Conservation (phyloP, 1,140 invertebrate species). For the Plectrocnemia conspersa region DNA sequence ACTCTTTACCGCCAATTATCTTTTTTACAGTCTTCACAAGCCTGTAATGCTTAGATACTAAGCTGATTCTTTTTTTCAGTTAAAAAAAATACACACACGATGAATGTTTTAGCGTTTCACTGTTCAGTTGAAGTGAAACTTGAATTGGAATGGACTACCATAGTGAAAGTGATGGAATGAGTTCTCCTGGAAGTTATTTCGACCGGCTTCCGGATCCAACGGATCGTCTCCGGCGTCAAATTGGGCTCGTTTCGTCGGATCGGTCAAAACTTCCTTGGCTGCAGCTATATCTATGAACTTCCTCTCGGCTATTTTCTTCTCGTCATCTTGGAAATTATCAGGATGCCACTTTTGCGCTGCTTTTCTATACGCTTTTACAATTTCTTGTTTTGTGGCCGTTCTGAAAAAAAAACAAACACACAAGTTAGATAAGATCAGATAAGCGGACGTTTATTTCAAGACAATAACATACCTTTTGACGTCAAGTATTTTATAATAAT, state of each 20-base stretch:
- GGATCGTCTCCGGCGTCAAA: constrained; percentile 97
- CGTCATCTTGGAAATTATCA: constrained; percentile 88
- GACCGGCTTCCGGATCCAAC: constrained; percentile 84
- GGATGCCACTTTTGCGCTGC: constrained; percentile 98
- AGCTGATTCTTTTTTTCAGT: constrained; percentile 9
- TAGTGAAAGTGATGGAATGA: constrained; percentile 86
- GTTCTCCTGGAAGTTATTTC: constrained; percentile 66
- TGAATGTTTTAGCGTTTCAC: background rate
- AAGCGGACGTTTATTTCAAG: background rate
- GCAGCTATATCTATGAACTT: constrained; percentile 99
- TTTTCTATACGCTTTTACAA: constrained; percentile 95
- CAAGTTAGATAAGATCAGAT: background rate
- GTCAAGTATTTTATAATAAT: constrained; percentile 97
- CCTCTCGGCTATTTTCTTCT: constrained; percentile 94
- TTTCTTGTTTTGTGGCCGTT: constrained; percentile 87
- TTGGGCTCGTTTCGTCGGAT: constrained; percentile 84
- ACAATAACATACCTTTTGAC: constrained; percentile 47
- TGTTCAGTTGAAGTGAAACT: constrained; percentile 86
- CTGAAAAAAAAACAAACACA: constrained; percentile 42
- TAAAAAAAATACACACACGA: constrained; percentile 2
- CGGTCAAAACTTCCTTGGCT: constrained; percentile 91
- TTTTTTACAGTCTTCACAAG: constrained; percentile 12
- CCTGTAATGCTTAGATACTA: constrained; percentile 24
- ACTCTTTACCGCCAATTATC: background rate
- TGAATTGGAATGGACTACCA: constrained; percentile 89